A percentile compares a stretch with the other conserved stretches of the same genome.
These are phyloP conservation scores for Aphelenchoides fujianensis DNA, from an alignment of 1,140 invertebrate genomes.

Conservation along the genomic window DNA sequence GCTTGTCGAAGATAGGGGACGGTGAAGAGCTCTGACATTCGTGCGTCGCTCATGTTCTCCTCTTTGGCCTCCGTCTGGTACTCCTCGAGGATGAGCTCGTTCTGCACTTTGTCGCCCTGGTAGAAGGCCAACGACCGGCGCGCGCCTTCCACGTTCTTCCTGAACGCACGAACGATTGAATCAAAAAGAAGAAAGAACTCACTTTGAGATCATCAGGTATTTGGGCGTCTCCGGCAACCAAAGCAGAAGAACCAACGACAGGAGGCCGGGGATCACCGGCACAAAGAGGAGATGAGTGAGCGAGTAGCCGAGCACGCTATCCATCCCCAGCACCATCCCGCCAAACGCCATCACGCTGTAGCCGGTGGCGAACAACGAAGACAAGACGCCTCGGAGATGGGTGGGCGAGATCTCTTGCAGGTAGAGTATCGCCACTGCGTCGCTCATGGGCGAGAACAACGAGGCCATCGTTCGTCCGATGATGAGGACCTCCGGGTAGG, in stretches of 20 bases:
- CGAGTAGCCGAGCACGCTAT: slow-evolving; percentile 52
- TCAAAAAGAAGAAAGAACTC: not conserved
- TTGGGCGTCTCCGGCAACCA: slow-evolving; percentile 57
- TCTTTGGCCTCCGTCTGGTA: slow-evolving; percentile 34
- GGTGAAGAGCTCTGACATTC: slow-evolving; percentile 30
- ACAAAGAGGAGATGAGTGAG: slow-evolving; percentile 46
- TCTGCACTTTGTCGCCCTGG: slow-evolving; percentile 40
- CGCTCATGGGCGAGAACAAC: slow-evolving; percentile 57
- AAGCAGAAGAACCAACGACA: slow-evolving; percentile 48
- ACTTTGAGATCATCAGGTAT: slow-evolving; percentile 36
- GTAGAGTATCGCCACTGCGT: slow-evolving; percentile 49
- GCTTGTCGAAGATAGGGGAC: slow-evolving; percentile 48
- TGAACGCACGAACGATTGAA: not conserved
- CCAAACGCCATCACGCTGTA: slow-evolving; percentile 56
- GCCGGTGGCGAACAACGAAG: slow-evolving; percentile 53
- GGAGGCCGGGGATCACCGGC: slow-evolving; percentile 52
- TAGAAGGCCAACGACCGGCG: slow-evolving; percentile 43
- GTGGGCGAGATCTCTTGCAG: slow-evolving; percentile 56
- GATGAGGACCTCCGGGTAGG: slow-evolving; percentile 53
- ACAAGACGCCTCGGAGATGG: slow-evolving; percentile 52
- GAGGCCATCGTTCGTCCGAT: slow-evolving; percentile 54
- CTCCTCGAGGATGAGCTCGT: slow-evolving; percentile 31
- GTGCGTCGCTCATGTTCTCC: slow-evolving; percentile 27
- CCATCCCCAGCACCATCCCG: slow-evolving; percentile 54
- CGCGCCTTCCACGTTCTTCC: slow-evolving; percentile 13